Conservation (phyloP, 2,797 vertebrate genomes). For the Lutjanus campechanus region DNA sequence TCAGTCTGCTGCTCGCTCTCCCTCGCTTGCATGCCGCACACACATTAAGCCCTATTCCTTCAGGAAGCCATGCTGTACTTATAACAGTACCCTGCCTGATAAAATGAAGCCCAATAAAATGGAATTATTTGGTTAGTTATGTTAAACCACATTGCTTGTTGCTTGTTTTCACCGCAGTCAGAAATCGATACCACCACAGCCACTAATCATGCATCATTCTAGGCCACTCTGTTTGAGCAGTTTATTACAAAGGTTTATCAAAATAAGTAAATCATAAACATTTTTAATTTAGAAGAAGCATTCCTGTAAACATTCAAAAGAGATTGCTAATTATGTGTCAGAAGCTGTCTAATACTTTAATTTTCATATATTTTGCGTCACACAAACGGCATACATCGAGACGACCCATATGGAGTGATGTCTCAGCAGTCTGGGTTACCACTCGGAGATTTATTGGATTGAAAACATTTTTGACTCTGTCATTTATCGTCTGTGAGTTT, state of each 20-base stretch:
- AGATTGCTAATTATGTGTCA: neutral
- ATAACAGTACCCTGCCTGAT: no score
- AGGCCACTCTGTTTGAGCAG: neutral
- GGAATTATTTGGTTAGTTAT: no score
- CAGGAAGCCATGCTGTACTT: no score
- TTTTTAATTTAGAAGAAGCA: neutral
- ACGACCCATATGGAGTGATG: neutral
- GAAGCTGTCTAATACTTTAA: neutral
- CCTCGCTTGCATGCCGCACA: no score
- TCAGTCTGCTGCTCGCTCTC: no score
- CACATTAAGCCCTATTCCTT: no score
- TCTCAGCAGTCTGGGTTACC: neutral
- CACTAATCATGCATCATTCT: no score
- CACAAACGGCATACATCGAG: neutral
- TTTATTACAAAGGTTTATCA: neutral
- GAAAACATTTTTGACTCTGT: constrained; percentile 23
- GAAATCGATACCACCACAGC: no score
- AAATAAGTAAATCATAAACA: neutral
- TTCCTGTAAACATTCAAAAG: neutral
- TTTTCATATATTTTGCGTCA: neutral
- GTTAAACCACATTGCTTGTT: no score
- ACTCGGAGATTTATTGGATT: constrained; percentile 17
- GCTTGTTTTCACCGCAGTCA: no score
- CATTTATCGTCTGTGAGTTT: constrained; percentile 36
- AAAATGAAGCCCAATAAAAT: no score